Evolutionary conservation across 2,113 vertebrate species (phyloP).

Genomic region (Falco punctatus): DNA sequence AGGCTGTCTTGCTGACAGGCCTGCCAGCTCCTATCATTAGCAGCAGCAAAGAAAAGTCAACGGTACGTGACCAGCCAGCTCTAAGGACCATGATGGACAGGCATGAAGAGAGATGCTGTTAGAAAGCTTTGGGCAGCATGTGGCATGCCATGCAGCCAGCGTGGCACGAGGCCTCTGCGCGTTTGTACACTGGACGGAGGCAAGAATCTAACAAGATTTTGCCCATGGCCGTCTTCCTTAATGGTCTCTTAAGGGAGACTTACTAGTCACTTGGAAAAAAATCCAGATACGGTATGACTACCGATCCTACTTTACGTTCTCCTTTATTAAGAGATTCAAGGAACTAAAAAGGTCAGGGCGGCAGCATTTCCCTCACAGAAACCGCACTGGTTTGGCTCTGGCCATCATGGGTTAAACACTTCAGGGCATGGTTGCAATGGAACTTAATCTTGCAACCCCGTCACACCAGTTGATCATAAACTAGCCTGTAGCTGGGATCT

Average conservation of each 20-base stretch:
- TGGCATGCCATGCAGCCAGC: accelerated
- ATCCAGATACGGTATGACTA: background rate
- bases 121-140: background rate
- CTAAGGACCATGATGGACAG: background rate
- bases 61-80: background rate
- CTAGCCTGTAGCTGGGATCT: background rate
- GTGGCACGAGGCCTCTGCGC: background rate
- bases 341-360: background rate
- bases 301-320: background rate
- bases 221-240: background rate
- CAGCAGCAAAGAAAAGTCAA: background rate
- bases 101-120: background rate
- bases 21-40: background rate
- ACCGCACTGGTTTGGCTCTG: background rate
- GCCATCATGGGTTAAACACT: background rate
- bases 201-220: background rate
- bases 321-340: background rate
- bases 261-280: background rate
- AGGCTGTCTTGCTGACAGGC: background rate
- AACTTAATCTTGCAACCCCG: background rate
- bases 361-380: background rate
- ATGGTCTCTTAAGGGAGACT: background rate
- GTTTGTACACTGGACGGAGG: background rate
- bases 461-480: background rate
- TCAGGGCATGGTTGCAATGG: background rate